These are phyloP conservation scores for Stomatorhinus ivindoensis DNA, from an alignment of 2,113 vertebrate species.

Conservation along the genomic window DNA sequence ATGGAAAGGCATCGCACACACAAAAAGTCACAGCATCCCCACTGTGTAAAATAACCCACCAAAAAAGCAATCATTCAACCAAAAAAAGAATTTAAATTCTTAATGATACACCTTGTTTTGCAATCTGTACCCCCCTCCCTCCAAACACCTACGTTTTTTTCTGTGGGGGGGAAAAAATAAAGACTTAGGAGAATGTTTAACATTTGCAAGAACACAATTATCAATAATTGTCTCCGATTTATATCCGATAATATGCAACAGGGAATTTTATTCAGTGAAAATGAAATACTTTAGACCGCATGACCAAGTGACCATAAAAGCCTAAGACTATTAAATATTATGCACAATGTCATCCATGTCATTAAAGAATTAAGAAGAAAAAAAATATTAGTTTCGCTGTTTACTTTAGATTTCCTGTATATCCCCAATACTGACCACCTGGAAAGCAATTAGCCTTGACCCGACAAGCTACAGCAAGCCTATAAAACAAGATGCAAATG, in stretches of 20 bases:
- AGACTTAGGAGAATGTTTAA: not conserved
- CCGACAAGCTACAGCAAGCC: conserved; percentile 58
- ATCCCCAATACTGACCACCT: conserved; percentile 46
- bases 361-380: not conserved
- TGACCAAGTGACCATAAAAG: conserved; percentile 2
- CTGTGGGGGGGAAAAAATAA: not conserved
- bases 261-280: not conserved
- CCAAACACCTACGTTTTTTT: not conserved
- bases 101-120: not conserved
- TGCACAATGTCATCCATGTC: conserved; percentile 1
- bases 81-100: not conserved
- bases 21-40: conserved; percentile 55
- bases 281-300: not conserved
- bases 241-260: not conserved
- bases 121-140: not conserved
- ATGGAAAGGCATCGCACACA: conserved; percentile 61
- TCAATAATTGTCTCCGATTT: not conserved
- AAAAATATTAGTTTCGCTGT: conserved; percentile 13
- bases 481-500: conserved; percentile 65
- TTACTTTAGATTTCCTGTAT: conserved; percentile 22
- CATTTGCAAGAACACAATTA: not conserved
- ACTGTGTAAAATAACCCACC: conserved; percentile 6
- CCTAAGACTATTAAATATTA: conserved; percentile 1
- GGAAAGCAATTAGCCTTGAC: conserved; percentile 55
- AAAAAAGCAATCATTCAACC: not conserved